These are phyloP conservation scores for Exocentrus adspersus DNA, from an alignment of 2,888 invertebrate genomes.

Conservation along the genomic window DNA sequence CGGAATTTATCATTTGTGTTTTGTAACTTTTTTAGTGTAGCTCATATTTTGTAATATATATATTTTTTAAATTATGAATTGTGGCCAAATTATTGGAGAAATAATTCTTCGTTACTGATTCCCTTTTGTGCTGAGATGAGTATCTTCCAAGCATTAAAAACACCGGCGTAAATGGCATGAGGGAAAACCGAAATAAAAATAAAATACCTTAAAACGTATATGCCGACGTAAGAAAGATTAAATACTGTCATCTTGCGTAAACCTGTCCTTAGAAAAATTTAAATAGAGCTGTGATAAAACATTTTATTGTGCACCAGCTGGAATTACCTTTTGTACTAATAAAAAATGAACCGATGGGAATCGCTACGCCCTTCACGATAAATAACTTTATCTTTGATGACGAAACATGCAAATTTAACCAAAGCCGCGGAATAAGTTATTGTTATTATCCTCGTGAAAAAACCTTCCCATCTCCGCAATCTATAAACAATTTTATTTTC, in stretches of 20 bases:
- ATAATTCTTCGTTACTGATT: not conserved
- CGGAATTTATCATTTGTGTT: too few relatives aligned
- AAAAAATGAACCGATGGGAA: conserved; percentile 52
- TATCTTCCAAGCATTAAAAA: not conserved
- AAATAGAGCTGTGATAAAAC: conserved; percentile 52
- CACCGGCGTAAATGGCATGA: not conserved
- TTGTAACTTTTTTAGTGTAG: too few relatives aligned
- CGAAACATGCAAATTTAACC: conserved; percentile 46
- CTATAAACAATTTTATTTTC: conserved; percentile 58
- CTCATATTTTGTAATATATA: too few relatives aligned
- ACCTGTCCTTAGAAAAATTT: conserved; percentile 47
- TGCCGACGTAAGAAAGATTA: conserved; percentile 45
- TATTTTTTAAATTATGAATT: too few relatives aligned
- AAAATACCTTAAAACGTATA: conserved; percentile 30
- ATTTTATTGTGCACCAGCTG: conserved; percentile 53
- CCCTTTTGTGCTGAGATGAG: conserved; percentile 5
- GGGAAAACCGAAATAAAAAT: conserved; percentile 18
- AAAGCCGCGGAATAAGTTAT: conserved; percentile 44
- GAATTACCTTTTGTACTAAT: conserved; percentile 56
- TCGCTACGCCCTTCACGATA: conserved; percentile 45
- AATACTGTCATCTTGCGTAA: conserved; percentile 41
- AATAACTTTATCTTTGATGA: conserved; percentile 55
- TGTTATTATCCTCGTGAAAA: conserved; percentile 45
- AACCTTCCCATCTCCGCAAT: conserved; percentile 44
- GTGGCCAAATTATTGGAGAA: not conserved